phyloP scores from a whole-genome alignment of 2,888 invertebrate genomes.

The Ditula angustiorana region DNA sequence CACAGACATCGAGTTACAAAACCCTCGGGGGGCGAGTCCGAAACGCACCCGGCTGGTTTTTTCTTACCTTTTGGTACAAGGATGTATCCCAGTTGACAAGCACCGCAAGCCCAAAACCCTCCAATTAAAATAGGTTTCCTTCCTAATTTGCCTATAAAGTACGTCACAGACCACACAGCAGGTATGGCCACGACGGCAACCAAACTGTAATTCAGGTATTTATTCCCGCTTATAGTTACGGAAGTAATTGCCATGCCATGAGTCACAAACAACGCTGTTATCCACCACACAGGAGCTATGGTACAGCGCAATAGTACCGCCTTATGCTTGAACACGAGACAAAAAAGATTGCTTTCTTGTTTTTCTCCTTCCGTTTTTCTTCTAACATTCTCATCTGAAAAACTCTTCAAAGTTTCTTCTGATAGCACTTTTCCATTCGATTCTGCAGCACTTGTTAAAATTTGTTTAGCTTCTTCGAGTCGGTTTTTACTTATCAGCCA shows the following conservation, averaged over 20 bases:
- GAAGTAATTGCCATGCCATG: slow-evolving; percentile 86
- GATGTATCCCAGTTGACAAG: slow-evolving; percentile 74
- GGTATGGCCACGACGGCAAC: slow-evolving; percentile 86
- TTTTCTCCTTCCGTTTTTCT: neutral
- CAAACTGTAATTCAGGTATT: slow-evolving; percentile 84
- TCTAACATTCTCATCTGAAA: neutral
- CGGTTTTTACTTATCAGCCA: slow-evolving; percentile 89
- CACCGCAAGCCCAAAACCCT: slow-evolving; percentile 80
- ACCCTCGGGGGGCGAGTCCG: too few relatives aligned
- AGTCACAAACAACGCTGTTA: slow-evolving; percentile 85
- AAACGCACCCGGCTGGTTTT: too few relatives aligned
- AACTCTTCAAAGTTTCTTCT: slow-evolving; percentile 51
- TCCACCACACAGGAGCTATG: slow-evolving; percentile 75
- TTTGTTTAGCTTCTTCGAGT: slow-evolving; percentile 82
- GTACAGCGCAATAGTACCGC: slow-evolving; percentile 6
- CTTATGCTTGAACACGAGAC: slow-evolving; percentile 8
- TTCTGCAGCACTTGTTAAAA: slow-evolving; percentile 81
- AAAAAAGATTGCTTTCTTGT: neutral
- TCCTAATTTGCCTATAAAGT: slow-evolving; percentile 82
- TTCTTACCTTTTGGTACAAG: slow-evolving; percentile 67
- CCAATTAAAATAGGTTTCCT: slow-evolving; percentile 78
- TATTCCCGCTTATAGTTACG: slow-evolving; percentile 82
- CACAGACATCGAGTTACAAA: too few relatives aligned
- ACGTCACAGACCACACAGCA: slow-evolving; percentile 81
- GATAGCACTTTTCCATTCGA: slow-evolving; percentile 78